Evolutionary conservation across 2,113 vertebrate genomes (phyloP), one percentile per base, ranked within the genome.

Genomic region (Tetrax tetrax): DNA sequence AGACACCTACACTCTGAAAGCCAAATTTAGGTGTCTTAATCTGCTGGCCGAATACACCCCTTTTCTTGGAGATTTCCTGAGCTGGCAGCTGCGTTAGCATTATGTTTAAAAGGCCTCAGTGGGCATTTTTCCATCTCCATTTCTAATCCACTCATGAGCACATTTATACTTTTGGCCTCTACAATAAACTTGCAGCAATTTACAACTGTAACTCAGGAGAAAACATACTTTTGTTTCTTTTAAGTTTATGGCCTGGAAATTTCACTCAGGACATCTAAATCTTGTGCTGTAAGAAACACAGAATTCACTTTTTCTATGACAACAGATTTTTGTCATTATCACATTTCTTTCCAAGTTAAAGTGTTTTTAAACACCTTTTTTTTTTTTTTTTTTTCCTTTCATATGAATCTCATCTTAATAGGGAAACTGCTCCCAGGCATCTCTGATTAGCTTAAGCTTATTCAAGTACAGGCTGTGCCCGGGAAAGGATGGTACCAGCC

Each of bases 11-110:
- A 93, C 57, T 65, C 15, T 7, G 10, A 85, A 96, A 76, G 10
- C 41, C 87, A 93, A 85, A 95, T 94, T 91, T 94, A 93, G 94
- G 81, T 83, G 69, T 64, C 81, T 94, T 95, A 94, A 95, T 93
- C 93, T 95, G 69, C 53, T 87, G 66, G 69, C 35, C 93, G 81
- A 89, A 93, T 79, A 65, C 65, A 82, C 17, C 22, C 31, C 48
- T 84, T 66, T n/a, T 75, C 72, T 75, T 89, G 70, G 77, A 95
- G 89, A 87, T 87, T 91, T 95, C 69, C 89, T 68, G 77, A 94
- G 77, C 89, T 82, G 81, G 89, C 89, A 96, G 91, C 93, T 95
- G 83, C 48, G 53, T 64, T 87, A 89, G 47, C n/a, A 53, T 94
- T 76, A 60, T 27, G 24, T 38, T 72, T 84, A 64, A 93, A 57